Conservation (phyloP, 2,888 invertebrate genomes). For the Ametastegia equiseti region DNA sequence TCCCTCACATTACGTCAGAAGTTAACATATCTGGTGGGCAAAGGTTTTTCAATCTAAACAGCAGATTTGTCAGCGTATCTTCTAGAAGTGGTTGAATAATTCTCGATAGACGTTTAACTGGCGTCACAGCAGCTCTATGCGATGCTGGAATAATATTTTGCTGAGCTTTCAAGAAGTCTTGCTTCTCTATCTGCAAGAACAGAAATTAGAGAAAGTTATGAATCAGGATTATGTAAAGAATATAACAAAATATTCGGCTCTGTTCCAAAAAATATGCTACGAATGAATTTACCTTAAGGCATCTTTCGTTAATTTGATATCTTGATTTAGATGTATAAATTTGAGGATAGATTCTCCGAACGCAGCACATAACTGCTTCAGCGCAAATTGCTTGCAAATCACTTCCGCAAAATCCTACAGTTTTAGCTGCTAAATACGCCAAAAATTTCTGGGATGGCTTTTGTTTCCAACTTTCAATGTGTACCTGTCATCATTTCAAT, state of each 20-base stretch:
- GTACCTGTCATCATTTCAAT: constrained; percentile 70
- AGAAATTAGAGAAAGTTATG: not conserved
- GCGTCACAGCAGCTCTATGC: constrained; percentile 78
- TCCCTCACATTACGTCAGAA: constrained; percentile 74
- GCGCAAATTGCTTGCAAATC: constrained; percentile 82
- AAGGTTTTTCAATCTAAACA: constrained; percentile 75
- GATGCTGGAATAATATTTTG: constrained; percentile 83
- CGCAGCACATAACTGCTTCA: constrained; percentile 80
- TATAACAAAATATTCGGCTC: not conserved
- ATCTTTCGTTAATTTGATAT: constrained; percentile 80
- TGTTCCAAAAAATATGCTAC: not conserved
- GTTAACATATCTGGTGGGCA: constrained; percentile 79
- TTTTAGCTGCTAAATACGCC: constrained; percentile 79
- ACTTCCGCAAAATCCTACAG: constrained; percentile 80
- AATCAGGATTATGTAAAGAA: too few relatives aligned
- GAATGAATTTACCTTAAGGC: constrained; percentile 76
- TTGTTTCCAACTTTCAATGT: constrained; percentile 76
- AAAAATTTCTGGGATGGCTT: constrained; percentile 78
- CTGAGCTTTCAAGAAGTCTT: constrained; percentile 79
- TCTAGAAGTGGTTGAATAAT: constrained; percentile 81
- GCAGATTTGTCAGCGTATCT: constrained; percentile 74
- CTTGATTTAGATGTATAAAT: constrained; percentile 79
- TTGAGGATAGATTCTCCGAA: constrained; percentile 81
- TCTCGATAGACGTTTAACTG: constrained; percentile 78
- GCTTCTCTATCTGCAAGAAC: constrained; percentile 75